Percentiles rank a stretch among this genome's conserved stretches.
phyloP scores from a whole-genome alignment of 2,113 vertebrate genomes.

The Ailuropoda melanoleuca region DNA sequence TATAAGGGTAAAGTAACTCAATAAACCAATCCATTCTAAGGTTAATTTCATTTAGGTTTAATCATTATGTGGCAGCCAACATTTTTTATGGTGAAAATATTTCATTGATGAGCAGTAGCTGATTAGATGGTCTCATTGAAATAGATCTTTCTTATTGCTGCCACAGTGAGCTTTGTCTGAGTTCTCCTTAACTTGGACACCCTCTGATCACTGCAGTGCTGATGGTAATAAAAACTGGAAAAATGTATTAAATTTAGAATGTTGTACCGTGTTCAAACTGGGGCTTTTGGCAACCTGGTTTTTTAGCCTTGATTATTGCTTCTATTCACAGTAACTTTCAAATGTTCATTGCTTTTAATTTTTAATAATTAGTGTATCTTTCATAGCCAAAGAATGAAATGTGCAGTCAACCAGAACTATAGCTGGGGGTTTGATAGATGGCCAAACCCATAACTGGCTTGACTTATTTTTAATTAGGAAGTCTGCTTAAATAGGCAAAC shows the following conservation, averaged over 20 bases:
- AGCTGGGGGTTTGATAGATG: conserved; percentile 12
- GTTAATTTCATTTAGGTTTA: not conserved
- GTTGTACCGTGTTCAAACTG: not conserved
- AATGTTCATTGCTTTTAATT: not conserved
- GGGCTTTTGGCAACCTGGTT: not conserved
- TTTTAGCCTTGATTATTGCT: not conserved
- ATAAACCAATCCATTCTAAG: not conserved
- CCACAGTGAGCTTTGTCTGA: not conserved
- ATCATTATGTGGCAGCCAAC: not conserved
- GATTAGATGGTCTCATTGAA: not conserved
- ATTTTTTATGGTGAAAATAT: not conserved
- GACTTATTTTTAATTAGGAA: conserved; percentile 59
- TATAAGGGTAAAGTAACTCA: not conserved
- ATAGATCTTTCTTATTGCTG: not conserved
- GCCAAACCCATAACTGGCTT: conserved; percentile 20
- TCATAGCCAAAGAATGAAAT: not conserved
- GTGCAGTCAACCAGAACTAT: not conserved
- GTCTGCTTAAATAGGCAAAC: conserved; percentile 31
- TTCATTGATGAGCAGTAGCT: not conserved
- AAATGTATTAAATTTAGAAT: not conserved
- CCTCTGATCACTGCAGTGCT: too few relatives aligned
- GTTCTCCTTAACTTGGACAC: not conserved
- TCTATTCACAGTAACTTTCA: not conserved
- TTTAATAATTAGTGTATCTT: not conserved
- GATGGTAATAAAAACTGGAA: not conserved